Evolutionary conservation across 2,888 invertebrate species (phyloP).

Genomic region (Troides helena): DNA sequence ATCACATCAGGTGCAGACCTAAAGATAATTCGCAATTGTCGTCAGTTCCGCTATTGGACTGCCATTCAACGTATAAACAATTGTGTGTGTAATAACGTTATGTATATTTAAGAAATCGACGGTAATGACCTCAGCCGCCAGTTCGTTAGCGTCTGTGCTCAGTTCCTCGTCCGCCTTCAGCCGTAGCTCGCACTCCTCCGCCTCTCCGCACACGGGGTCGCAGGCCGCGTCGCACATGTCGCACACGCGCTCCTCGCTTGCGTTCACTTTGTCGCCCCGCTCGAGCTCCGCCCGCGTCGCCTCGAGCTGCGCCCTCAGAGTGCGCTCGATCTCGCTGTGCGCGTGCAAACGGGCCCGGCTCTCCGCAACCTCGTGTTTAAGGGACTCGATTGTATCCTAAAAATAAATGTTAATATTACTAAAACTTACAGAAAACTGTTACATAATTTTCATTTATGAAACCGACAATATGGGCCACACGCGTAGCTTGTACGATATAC

Average conservation of each 20-base stretch:
- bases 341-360: constrained; percentile 70
- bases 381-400: constrained; percentile 70
- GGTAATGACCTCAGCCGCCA: constrained; percentile 70
- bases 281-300: constrained; percentile 65
- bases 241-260: constrained; percentile 45
- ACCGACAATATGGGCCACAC: too few species aligned
- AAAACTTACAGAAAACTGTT: too few species aligned
- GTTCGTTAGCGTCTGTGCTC: constrained; percentile 70
- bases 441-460: too few species aligned
- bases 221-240: constrained; percentile 69
- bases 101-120: not conserved
- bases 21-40: not conserved
- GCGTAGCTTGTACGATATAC: too few species aligned
- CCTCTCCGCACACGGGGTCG: constrained; percentile 67
- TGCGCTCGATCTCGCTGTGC: constrained; percentile 72
- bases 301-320: constrained; percentile 69
- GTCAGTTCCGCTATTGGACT: too few species aligned
- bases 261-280: constrained; percentile 32
- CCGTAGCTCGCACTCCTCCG: constrained; percentile 61
- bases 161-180: constrained; percentile 65
- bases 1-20: too few species aligned
- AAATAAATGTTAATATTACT: not conserved
- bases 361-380: constrained; percentile 73
- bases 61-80: too few species aligned
- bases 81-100: not conserved